Evolutionary conservation across 1,140 invertebrate species (phyloP), one percentile per base, ranked within the genome.

Genomic region (Atta texana): DNA sequence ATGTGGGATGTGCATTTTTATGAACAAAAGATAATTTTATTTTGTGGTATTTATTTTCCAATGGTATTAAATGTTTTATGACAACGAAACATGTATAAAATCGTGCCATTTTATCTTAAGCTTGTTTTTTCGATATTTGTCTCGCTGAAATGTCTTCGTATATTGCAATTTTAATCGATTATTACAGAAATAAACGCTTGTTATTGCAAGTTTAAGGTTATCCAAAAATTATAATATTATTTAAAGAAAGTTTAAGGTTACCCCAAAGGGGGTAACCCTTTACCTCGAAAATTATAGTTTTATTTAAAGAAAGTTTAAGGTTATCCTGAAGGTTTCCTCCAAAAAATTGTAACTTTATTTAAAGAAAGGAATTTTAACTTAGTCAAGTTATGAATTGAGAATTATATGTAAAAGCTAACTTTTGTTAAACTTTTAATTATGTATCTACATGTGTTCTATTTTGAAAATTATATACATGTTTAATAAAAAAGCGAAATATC

Each of bases 41-140:
- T 7, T 12, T 3, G 18, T n/a, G 34, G 28, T 51, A 61, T 84
- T 74, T n/a, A 31, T 59, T 12, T 34, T 61, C 12, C 24, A 18
- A 51, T 39, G n/a, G 12, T 24, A n/a, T 16, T 61, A 75, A 61
- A 75, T 51, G n/a, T 84, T 82, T 81, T 49, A 81, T 4, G 51
- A 71, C 78, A 14, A 51, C 12, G 4, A 10, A 3, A 5, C 18
- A 68, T 7, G 4, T 31, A 31, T 18, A n/a, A 14, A 44, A 55
- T 71, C 44, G 14, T 80, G 10, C 34, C 24, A 72, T 31, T 74
- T 82, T 72, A 24, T 84, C 39, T 49, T 84, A 74, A 72, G 24
- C 18, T 59, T 74, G 55, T 84, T 74, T 75, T 61, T n/a, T 75
- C 55, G 18, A 75, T 74, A 74, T 12, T 84, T 14, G 18, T 18